Evolutionary conservation across 2,888 invertebrate species (phyloP), one percentile per base, ranked within the genome.

Genomic region (Stramonita haemastoma): DNA sequence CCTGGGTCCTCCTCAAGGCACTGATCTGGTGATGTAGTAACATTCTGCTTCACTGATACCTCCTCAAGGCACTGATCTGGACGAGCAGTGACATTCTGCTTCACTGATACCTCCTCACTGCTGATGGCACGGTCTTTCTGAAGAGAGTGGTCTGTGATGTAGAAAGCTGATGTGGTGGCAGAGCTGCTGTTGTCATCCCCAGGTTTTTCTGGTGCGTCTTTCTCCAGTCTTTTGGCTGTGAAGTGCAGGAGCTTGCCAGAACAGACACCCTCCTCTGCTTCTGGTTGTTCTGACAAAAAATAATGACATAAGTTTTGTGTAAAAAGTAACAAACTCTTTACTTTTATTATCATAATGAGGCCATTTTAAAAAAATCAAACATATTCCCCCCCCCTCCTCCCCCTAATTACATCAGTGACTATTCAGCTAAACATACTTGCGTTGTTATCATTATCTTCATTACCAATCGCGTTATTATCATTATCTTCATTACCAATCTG

Each of bases 221-320:
- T 22, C 26, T 83, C 46, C 0, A 46, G 46, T 17, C 29, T 85
- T 17, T 22, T 86, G 13, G 19, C 29, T 22, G 32, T 57, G 46
- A 34, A 34, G 66, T 88, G 36, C 26, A 88, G 56, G 11, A 88
- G 57, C 46, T 88, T 88, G 88, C 66, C 26, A 88, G 29, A 57
- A 88, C n/a, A 1, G 36, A 83, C 4, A 83, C 60, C 36, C 88
- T 32, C 36, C 88, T 88, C 73, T 36, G 73, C n/a, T n/a, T n/a
- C 66, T n/a, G 60, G 66, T 57, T 66, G 66, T 57, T 66, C 86
- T 86, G 57, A 85, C 66, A 86, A 81, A 32, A 26, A 26, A 17
- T 32, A 0, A 32, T 13, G 32, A 79, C 34, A 79, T 19, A 32
- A n/a, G 0, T 2, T 34, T 1, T 32, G 19, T 32, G 17, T 19